These are phyloP conservation scores for Charanyca ferruginea DNA, from an alignment of 2,888 invertebrate species.

Conservation along the genomic window DNA sequence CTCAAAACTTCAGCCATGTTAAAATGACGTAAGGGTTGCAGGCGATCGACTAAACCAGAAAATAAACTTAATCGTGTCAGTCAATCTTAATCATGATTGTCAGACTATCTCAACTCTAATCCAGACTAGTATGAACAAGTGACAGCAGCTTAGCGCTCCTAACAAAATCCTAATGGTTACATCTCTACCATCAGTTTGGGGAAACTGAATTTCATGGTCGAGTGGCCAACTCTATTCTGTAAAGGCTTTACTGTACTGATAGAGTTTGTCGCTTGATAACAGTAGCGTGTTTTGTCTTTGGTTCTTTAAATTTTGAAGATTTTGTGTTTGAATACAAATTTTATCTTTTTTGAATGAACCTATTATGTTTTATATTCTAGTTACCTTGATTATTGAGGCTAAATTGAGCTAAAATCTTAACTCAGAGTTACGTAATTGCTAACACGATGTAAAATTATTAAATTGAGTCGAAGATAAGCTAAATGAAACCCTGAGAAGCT, in stretches of 20 bases:
- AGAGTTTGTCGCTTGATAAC: slow-evolving; percentile 21
- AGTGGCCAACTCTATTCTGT: slow-evolving; percentile 48
- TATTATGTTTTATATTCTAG: too few relatives aligned
- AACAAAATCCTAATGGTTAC: slow-evolving; percentile 44
- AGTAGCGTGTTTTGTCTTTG: not conserved
- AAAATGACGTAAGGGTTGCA: too few relatives aligned
- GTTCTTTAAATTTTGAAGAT: not conserved
- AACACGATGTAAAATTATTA: too few relatives aligned
- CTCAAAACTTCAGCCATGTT: too few relatives aligned
- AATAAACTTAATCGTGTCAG: not conserved
- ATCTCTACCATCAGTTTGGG: slow-evolving; percentile 54
- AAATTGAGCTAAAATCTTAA: too few relatives aligned
- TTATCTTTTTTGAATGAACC: too few relatives aligned
- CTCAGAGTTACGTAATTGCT: too few relatives aligned
- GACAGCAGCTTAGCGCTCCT: slow-evolving; percentile 22
- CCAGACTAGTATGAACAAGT: slow-evolving; percentile 2
- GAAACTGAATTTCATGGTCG: slow-evolving; percentile 65
- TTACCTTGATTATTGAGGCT: too few relatives aligned
- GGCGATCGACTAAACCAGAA: too few relatives aligned
- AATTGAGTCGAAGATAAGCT: too few relatives aligned
- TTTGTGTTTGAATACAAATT: too few relatives aligned
- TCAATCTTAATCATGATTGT: not conserved
- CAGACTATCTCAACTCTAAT: not conserved
- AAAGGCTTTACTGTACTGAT: slow-evolving; percentile 43
- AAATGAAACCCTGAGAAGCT: too few relatives aligned